A percentile compares a stretch with the other conserved stretches of the same genome.
These are phyloP conservation scores for Artemia sp. DNA, from an alignment of 2,888 invertebrate species.

Conservation along the genomic window DNA sequence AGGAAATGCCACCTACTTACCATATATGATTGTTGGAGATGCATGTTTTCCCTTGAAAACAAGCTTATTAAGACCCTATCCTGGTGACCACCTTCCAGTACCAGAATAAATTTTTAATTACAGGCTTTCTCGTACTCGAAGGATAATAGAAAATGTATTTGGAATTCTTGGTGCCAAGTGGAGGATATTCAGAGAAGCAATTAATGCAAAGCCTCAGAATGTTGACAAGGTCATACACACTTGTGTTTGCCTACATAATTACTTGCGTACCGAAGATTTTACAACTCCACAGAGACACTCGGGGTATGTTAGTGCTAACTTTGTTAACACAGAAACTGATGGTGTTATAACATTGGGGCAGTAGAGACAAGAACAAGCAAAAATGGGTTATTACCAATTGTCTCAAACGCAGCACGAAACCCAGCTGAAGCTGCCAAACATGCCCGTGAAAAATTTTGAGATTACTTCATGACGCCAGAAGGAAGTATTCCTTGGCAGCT, in stretches of 20 bases:
- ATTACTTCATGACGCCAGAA: too few relatives aligned
- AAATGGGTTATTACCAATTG: constrained; percentile 13
- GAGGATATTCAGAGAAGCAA: constrained; percentile 15
- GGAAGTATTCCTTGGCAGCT: not conserved
- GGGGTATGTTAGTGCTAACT: too few relatives aligned
- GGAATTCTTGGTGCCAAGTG: constrained; percentile 22
- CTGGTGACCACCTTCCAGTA: constrained; percentile 15
- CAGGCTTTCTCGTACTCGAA: constrained; percentile 21
- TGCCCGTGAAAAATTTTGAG: too few relatives aligned
- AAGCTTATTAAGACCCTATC: too few relatives aligned
- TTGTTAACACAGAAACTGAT: too few relatives aligned
- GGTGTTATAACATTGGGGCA: constrained; percentile 7
- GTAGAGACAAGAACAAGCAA: constrained; percentile 8
- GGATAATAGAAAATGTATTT: constrained; percentile 22
- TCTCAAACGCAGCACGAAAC: not conserved
- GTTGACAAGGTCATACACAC: constrained; percentile 19
- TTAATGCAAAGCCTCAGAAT: constrained; percentile 17
- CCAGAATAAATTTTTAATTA: constrained; percentile 20
- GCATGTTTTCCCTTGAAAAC: too few relatives aligned
- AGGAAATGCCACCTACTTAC: too few relatives aligned
- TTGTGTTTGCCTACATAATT: constrained; percentile 22
- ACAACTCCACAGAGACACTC: too few relatives aligned
- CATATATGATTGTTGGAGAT: too few relatives aligned
- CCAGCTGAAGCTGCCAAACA: constrained; percentile 13
- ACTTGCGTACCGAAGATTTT: too few relatives aligned